A percentile compares a stretch with the other conserved stretches of the same genome.
Evolutionary conservation across 2,113 vertebrate genomes (phyloP).

Genomic region (Melanostigma gelatinosum): DNA sequence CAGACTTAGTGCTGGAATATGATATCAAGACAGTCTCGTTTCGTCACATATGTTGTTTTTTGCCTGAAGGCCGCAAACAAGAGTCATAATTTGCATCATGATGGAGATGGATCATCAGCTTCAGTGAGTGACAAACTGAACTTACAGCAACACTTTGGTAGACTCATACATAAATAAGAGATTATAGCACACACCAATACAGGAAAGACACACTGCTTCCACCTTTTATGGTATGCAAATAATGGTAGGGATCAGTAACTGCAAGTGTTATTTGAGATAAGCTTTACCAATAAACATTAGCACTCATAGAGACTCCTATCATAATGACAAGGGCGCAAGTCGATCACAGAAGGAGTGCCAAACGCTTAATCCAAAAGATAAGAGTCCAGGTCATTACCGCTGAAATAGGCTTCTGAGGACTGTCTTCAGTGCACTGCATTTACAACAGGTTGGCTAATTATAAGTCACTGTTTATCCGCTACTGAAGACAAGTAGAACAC

Average conservation of each 20-base stretch:
- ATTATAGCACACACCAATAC: neutral
- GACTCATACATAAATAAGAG: neutral
- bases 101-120: neutral
- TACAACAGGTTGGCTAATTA: constrained; percentile 33
- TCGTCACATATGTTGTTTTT: neutral
- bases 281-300: neutral
- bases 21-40: neutral
- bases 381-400: neutral
- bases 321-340: neutral
- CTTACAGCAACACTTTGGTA: neutral
- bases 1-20: neutral
- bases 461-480: constrained; percentile 36
- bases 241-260: neutral
- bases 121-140: neutral
- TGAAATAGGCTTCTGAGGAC: neutral
- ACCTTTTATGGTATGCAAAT: neutral
- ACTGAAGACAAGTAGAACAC: constrained; percentile 18
- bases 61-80: neutral
- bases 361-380: neutral
- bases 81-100: neutral
- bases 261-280: neutral
- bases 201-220: neutral
- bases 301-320: neutral
- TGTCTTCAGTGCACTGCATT: neutral
- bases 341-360: constrained; percentile 25